Conservation (phyloP, 2,113 vertebrate species). For the Melanostigma gelatinosum region DNA sequence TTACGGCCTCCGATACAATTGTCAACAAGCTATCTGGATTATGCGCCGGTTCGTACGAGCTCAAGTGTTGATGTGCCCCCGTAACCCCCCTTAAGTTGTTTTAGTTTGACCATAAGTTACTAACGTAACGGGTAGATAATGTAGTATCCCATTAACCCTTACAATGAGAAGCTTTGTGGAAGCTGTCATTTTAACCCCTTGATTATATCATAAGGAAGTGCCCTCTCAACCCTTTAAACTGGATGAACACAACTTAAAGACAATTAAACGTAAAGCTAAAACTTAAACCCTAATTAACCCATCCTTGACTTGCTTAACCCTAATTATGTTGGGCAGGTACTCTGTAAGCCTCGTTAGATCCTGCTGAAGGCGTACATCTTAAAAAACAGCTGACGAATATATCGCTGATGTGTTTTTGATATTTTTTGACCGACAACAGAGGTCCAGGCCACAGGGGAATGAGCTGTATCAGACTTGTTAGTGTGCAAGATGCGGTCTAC, state of each 20-base stretch:
- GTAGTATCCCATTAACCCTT: slow-evolving; percentile 20
- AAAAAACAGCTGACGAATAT: neutral
- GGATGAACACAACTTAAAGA: slow-evolving; percentile 3
- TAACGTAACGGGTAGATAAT: neutral
- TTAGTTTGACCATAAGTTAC: slow-evolving; percentile 30
- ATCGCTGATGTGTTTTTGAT: neutral
- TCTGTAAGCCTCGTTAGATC: neutral
- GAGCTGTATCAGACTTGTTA: neutral
- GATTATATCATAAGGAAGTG: neutral
- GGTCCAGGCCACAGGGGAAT: neutral
- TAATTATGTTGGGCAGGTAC: neutral
- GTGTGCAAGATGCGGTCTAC: neutral
- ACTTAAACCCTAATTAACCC: slow-evolving; percentile 22
- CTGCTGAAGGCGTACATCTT: neutral
- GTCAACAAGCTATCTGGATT: slow-evolving; percentile 57
- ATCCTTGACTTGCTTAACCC: slow-evolving; percentile 10
- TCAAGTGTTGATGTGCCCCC: slow-evolving; percentile 9
- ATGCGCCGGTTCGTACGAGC: slow-evolving; percentile 37
- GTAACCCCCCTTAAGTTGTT: slow-evolving; percentile 40
- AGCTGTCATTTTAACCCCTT: slow-evolving; percentile 25
- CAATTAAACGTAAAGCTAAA: neutral
- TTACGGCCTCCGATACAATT: slow-evolving; percentile 46
- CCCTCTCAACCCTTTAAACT: slow-evolving; percentile 12
- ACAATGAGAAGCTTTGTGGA: neutral
- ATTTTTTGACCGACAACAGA: neutral